Base-by-base conservation (phyloP, 2,888 invertebrate species). In the Cryptus viduatorius region DNA sequence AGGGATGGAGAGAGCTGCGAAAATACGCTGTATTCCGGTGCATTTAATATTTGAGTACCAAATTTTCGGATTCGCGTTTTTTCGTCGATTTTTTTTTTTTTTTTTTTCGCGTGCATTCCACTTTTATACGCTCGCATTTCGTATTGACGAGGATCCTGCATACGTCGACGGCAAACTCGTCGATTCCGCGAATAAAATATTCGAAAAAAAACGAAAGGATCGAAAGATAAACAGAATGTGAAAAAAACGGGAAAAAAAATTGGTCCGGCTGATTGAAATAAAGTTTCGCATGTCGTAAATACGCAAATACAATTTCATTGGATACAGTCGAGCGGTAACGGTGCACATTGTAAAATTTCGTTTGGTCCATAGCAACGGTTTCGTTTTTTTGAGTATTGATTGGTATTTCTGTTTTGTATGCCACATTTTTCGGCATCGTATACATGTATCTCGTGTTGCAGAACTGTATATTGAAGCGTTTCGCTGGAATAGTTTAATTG, bases 201-300 rank as follows among this genome's bases (percentile, higher is more conserved):
- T 3, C 4, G 46, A 59, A 19, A 31, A 19, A 31, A 7, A 4
- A 14, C 31, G 3, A 29, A 24, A 19, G 8, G 19, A 24, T 24
- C 24, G 24, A 44, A 53, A 31, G 56, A 14, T 16, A 31, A 78
- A 56, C 5, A 56, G 37, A 29, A 31, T 12, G 8, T 31, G 46
- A 56, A 19, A 37, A 37, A 37, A 37, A 5, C 7, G 37, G 8
- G 1, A 37, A 37, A 37, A 37, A 37, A 59, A 69, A 46, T 4
- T 19, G 29, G 12, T 14, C 31, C 44, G 14, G 3, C 48, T 19
- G 44, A 56, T 46, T 56, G 48, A 19, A 78, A 48, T 31, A 50
- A 61, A 24, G 42, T 67, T 48, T 59, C 31, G 31, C 61, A 42
- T 14, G 12, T 67, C 59, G 73, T 50, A 61, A 75, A 75, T 75